Conservation (phyloP, 1,140 invertebrate genomes). For the Aphelenchoides besseyi region DNA sequence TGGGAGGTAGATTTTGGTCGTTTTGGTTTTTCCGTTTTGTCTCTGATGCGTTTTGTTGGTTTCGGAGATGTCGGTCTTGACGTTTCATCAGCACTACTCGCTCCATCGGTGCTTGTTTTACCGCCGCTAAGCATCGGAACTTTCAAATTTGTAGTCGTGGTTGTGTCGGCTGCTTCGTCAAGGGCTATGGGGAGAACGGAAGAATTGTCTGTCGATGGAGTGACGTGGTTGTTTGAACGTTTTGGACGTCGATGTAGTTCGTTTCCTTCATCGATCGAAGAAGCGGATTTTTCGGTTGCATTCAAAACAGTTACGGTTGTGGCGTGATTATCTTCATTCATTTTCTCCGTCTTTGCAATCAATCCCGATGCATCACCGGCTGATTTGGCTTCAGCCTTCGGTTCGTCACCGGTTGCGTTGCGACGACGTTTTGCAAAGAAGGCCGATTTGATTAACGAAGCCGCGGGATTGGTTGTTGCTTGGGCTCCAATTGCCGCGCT, state of each 20-base stretch:
- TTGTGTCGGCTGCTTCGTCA: neutral
- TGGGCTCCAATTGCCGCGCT: neutral
- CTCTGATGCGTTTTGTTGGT: neutral
- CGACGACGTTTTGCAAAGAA: constrained; percentile 26
- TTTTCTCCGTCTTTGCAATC: too few relatives aligned
- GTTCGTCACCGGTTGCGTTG: constrained; percentile 24
- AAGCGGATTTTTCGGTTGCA: too few relatives aligned
- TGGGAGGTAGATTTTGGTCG: constrained; percentile 20
- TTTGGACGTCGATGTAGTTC: constrained; percentile 31
- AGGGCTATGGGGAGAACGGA: neutral
- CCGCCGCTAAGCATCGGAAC: constrained; percentile 20
- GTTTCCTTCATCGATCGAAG: constrained; percentile 16
- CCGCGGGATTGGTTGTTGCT: constrained; percentile 13
- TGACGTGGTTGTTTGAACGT: constrained; percentile 19
- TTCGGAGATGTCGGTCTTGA: constrained; percentile 3
- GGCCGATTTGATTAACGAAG: constrained; percentile 12
- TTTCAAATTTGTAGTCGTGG: constrained; percentile 25
- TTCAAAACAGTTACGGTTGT: too few relatives aligned
- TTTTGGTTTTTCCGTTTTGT: constrained; percentile 12
- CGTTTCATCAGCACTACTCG: neutral
- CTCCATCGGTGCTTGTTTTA: constrained; percentile 17
- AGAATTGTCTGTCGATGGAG: constrained; percentile 2
- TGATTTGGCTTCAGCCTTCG: neutral
- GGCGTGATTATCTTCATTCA: too few relatives aligned
- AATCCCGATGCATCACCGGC: neutral